phyloP scores from a whole-genome alignment of 1,140 invertebrate species.

The Tetramorium alpestre region DNA sequence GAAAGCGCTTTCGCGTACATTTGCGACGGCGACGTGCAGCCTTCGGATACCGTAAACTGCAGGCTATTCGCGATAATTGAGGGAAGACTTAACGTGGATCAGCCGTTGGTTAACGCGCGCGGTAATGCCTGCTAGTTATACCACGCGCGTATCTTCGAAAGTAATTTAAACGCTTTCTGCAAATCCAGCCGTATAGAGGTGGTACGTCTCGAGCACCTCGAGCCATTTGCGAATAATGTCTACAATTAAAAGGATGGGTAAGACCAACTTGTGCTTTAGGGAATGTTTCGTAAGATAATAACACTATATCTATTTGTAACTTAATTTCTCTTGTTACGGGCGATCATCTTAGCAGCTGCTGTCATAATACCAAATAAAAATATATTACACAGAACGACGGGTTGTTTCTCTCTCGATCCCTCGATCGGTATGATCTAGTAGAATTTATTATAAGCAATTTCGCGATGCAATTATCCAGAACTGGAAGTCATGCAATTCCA shows the following conservation, averaged over 20 bases:
- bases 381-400: constrained; percentile 11
- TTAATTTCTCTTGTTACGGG: constrained; percentile 39
- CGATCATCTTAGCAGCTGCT: constrained; percentile 28
- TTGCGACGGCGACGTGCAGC: constrained; percentile 21
- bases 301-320: constrained; percentile 35
- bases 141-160: constrained; percentile 44
- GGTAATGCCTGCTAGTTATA: constrained; percentile 56
- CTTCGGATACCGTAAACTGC: constrained; percentile 61
- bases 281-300: constrained; percentile 49
- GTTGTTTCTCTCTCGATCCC: background rate
- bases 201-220: constrained; percentile 19
- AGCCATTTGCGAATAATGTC: constrained; percentile 56
- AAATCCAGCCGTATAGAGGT: constrained; percentile 34
- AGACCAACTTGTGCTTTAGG: constrained; percentile 32
- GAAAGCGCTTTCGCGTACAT: constrained; percentile 52
- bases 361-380: constrained; percentile 24
- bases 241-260: constrained; percentile 46
- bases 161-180: constrained; percentile 62
- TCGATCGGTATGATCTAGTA: constrained; percentile 36
- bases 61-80: constrained; percentile 67
- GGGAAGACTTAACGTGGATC: constrained; percentile 57
- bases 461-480: constrained; percentile 37
- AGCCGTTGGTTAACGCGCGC: constrained; percentile 55
- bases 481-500: constrained; percentile 40
- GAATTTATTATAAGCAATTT: constrained; percentile 41